phyloP scores from a whole-genome alignment of 2,113 vertebrate species.

The Brachirus orientalis region DNA sequence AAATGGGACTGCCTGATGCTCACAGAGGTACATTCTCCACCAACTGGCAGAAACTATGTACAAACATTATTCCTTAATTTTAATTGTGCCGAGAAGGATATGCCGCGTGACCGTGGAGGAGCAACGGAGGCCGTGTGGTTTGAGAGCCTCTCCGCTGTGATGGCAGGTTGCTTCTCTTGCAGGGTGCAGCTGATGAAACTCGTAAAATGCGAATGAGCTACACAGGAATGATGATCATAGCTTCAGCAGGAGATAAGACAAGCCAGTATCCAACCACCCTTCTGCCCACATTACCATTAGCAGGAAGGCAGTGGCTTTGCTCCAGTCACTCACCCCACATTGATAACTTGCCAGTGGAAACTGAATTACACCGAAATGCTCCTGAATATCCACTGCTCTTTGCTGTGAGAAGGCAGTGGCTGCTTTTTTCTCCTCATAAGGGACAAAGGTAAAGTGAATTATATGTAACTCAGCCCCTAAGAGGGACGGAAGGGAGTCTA shows the following conservation, averaged over 20 bases:
- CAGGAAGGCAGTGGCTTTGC: conserved; percentile 45
- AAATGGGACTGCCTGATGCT: conserved; percentile 40
- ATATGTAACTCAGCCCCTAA: conserved; percentile 53
- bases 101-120: conserved; percentile 11
- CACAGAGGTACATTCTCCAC: conserved; percentile 16
- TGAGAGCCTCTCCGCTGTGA: conserved; percentile 45
- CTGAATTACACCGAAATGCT: conserved; percentile 58
- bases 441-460: conserved; percentile 67
- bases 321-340: conserved; percentile 30
- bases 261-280: conserved; percentile 41
- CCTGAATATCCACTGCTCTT: conserved; percentile 24
- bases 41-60: conserved; percentile 8
- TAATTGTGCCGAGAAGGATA: conserved; percentile 2
- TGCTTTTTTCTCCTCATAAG: conserved; percentile 48
- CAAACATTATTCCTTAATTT: conserved; percentile 19
- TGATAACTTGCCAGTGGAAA: conserved; percentile 51
- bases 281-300: conserved; percentile 17
- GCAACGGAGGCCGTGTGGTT: conserved; percentile 19
- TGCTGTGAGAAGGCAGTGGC: conserved; percentile 20
- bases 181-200: conserved; percentile 60
- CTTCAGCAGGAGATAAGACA: conserved; percentile 58
- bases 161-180: conserved; percentile 56
- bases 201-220: conserved; percentile 56
- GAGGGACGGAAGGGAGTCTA: conserved; percentile 40
- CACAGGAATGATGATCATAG: conserved; percentile 60